Percentiles rank a stretch among this genome's conserved stretches.
Conservation (phyloP, 2,797 vertebrate species). For the Anomalospiza imberbis region DNA sequence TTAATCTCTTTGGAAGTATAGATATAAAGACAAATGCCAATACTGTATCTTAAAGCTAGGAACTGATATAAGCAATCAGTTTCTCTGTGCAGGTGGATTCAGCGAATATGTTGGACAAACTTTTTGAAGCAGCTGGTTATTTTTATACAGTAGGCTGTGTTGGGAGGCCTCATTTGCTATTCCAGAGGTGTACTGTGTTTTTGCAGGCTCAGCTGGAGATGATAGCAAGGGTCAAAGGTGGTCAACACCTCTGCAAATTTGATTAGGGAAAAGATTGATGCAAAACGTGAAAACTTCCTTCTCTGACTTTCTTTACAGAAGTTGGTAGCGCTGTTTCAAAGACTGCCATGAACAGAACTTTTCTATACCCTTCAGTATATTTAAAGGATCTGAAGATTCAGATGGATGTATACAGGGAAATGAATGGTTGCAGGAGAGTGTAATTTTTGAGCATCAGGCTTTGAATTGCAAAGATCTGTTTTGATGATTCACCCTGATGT, state of each 20-base stretch:
- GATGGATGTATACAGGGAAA: not conserved
- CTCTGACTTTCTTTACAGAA: not conserved
- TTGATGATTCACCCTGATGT: not conserved
- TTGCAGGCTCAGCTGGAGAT: not conserved
- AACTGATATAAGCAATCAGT: not conserved
- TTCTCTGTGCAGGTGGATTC: not conserved
- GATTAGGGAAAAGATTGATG: not conserved
- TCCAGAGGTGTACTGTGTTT: not conserved
- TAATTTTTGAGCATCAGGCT: not conserved
- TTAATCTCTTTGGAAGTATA: not conserved
- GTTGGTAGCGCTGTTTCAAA: not conserved
- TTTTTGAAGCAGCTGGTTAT: not conserved
- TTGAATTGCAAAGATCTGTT: slow-evolving; percentile 4
- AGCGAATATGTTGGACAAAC: not conserved
- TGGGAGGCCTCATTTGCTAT: not conserved
- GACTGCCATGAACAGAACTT: not conserved
- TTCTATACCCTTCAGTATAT: not conserved
- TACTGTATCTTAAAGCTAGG: not conserved
- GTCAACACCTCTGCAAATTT: not conserved
- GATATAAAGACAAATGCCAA: not conserved
- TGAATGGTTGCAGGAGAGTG: not conserved
- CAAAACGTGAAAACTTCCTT: not conserved
- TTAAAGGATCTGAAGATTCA: not conserved
- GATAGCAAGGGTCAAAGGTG: not conserved
- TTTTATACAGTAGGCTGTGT: not conserved